Conservation (phyloP, 2,888 invertebrate species). For the Julus scanicus region DNA sequence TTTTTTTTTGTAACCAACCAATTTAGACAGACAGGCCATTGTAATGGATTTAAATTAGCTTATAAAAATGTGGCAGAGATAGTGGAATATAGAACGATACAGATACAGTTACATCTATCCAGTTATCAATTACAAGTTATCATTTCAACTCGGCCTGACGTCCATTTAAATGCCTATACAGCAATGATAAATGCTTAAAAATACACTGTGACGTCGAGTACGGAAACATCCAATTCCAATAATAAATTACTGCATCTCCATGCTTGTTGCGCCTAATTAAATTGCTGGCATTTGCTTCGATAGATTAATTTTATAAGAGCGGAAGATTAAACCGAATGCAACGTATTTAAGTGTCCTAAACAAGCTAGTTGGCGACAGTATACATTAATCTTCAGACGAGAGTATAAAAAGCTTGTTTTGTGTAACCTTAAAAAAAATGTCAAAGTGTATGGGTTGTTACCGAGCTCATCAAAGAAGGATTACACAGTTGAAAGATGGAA, state of each 20-base stretch:
- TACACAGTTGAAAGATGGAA: neutral
- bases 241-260: neutral
- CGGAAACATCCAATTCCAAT: neutral
- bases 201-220: too few relatives aligned
- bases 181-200: too few relatives aligned
- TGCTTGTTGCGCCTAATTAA: neutral
- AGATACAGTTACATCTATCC: too few relatives aligned
- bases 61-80: too few relatives aligned
- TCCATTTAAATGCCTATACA: too few relatives aligned
- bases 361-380: neutral
- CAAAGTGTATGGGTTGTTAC: constrained; percentile 20
- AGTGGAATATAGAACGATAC: too few relatives aligned
- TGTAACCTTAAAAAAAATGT: neutral
- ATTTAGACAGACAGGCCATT: too few relatives aligned
- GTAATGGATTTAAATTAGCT: too few relatives aligned
- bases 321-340: neutral
- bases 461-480: constrained; percentile 26
- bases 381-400: neutral
- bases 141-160: too few relatives aligned
- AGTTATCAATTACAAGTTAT: too few relatives aligned
- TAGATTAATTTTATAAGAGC: constrained; percentile 13
- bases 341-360: neutral
- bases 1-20: too few relatives aligned
- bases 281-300: neutral
- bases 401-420: neutral